A percentile compares a stretch with the other conserved stretches of the same genome.
These are phyloP conservation scores for Bufotes viridis DNA, from an alignment of 2,797 vertebrate species.

Conservation along the genomic window DNA sequence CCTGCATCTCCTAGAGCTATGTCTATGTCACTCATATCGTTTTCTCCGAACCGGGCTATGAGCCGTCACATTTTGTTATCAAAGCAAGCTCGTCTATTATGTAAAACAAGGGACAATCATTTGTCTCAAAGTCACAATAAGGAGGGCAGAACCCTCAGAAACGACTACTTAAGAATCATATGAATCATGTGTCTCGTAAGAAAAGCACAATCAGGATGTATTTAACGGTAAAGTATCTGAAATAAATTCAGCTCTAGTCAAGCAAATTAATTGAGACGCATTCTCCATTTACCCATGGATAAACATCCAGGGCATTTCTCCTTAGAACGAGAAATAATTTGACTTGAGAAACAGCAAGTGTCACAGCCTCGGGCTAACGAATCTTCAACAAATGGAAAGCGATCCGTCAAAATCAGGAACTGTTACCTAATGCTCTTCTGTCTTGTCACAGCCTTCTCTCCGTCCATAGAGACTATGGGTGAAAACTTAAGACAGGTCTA, in stretches of 20 bases:
- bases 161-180: constrained; percentile 57
- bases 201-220: constrained; percentile 33
- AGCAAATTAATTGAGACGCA: constrained; percentile 67
- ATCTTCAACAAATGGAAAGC: constrained; percentile 57
- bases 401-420: constrained; percentile 52
- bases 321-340: constrained; percentile 50
- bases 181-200: constrained; percentile 49
- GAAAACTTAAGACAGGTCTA: neutral
- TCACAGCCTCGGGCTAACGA: constrained; percentile 50
- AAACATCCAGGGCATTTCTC: constrained; percentile 61
- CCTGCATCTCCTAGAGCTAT: neutral
- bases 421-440: constrained; percentile 31
- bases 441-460: constrained; percentile 19
- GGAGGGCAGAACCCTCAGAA: constrained; percentile 14
- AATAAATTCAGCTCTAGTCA: constrained; percentile 69
- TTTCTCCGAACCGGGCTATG: neutral
- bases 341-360: constrained; percentile 50
- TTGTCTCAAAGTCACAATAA: neutral
- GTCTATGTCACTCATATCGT: neutral
- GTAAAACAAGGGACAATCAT: constrained; percentile 3
- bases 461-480: neutral
- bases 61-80: neutral
- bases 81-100: neutral
- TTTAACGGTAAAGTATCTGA: constrained; percentile 64
- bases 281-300: constrained; percentile 62